phyloP scores from a whole-genome alignment of 2,888 invertebrate genomes.

The Eledona agricola region DNA sequence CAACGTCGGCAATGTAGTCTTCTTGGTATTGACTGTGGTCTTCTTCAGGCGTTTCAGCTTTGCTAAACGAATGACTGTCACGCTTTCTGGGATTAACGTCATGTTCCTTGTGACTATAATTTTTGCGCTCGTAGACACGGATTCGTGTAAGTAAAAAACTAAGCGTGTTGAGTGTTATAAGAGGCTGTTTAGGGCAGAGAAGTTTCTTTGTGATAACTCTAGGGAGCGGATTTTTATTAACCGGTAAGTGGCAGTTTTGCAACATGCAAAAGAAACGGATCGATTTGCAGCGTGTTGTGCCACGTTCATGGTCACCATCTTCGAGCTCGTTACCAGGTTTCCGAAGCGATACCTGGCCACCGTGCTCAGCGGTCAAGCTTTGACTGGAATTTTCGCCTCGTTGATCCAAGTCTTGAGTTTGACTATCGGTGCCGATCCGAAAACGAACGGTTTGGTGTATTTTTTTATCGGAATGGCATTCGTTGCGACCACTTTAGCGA shows the following conservation, averaged over 20 bases:
- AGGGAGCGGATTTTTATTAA: slow-evolving; percentile 35
- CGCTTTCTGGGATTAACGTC: slow-evolving; percentile 17
- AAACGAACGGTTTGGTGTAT: slow-evolving; percentile 37
- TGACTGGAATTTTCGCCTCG: slow-evolving; percentile 48
- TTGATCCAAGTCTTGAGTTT: slow-evolving; percentile 40
- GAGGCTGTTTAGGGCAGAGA: slow-evolving; percentile 43
- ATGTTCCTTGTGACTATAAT: slow-evolving; percentile 31
- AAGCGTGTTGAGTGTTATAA: not conserved
- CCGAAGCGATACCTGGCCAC: slow-evolving; percentile 46
- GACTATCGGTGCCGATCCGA: slow-evolving; percentile 28
- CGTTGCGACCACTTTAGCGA: slow-evolving; percentile 32
- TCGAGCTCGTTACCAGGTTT: slow-evolving; percentile 48
- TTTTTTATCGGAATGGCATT: slow-evolving; percentile 38
- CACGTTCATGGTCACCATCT: slow-evolving; percentile 46
- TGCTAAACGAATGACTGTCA: slow-evolving; percentile 22
- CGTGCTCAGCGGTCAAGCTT: slow-evolving; percentile 44
- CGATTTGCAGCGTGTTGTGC: slow-evolving; percentile 45
- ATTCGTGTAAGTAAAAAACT: slow-evolving; percentile 35
- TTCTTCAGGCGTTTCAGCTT: slow-evolving; percentile 23
- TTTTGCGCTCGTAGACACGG: slow-evolving; percentile 39
- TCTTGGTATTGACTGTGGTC: slow-evolving; percentile 26
- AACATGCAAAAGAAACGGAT: too few species aligned
- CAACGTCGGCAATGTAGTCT: slow-evolving; percentile 23
- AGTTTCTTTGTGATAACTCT: slow-evolving; percentile 44
- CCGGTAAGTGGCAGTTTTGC: too few species aligned